A percentile compares a stretch with the other conserved stretches of the same genome.
phyloP scores from a whole-genome alignment of 1,140 invertebrate genomes.

The Cephus cinctus region DNA sequence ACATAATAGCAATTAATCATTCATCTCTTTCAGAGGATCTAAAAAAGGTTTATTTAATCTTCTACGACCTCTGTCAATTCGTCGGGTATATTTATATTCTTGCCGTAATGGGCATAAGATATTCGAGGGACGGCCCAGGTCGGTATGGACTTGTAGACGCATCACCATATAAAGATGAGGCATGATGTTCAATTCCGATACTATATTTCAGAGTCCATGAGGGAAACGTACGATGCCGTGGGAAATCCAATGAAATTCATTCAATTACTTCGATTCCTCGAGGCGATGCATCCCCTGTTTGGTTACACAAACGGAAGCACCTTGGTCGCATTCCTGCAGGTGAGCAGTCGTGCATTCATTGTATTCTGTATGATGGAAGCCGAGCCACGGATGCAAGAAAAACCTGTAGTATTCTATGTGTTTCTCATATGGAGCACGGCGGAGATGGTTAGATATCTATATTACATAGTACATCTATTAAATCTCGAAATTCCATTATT shows the following conservation, averaged over 20 bases:
- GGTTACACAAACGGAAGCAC: slow-evolving; percentile 79
- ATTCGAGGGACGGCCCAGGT: slow-evolving; percentile 72
- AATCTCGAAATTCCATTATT: slow-evolving; percentile 72
- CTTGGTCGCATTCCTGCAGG: slow-evolving; percentile 68
- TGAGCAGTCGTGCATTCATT: slow-evolving; percentile 75
- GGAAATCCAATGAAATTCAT: slow-evolving; percentile 80
- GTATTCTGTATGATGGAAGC: slow-evolving; percentile 81
- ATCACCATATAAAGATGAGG: background rate
- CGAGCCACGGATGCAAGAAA: slow-evolving; percentile 82
- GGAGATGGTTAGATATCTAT: slow-evolving; percentile 88
- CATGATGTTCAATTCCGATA: background rate
- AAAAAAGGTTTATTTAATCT: slow-evolving; percentile 81
- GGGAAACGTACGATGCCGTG: slow-evolving; percentile 72
- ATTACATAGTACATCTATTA: slow-evolving; percentile 81
- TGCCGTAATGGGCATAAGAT: slow-evolving; percentile 71
- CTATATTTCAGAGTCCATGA: slow-evolving; percentile 65
- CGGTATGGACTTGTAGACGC: slow-evolving; percentile 23
- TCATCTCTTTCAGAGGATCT: slow-evolving; percentile 68
- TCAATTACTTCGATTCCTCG: slow-evolving; percentile 80
- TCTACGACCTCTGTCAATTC: slow-evolving; percentile 92
- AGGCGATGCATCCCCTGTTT: slow-evolving; percentile 87
- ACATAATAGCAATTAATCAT: slow-evolving; percentile 1
- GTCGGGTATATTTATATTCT: slow-evolving; percentile 82
- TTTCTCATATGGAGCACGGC: slow-evolving; percentile 79
- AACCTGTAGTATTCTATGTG: slow-evolving; percentile 84